Percentiles rank a stretch among this genome's conserved stretches.
Evolutionary conservation across 2,113 vertebrate genomes (phyloP).

Genomic region (Pluvianellus socialis): DNA sequence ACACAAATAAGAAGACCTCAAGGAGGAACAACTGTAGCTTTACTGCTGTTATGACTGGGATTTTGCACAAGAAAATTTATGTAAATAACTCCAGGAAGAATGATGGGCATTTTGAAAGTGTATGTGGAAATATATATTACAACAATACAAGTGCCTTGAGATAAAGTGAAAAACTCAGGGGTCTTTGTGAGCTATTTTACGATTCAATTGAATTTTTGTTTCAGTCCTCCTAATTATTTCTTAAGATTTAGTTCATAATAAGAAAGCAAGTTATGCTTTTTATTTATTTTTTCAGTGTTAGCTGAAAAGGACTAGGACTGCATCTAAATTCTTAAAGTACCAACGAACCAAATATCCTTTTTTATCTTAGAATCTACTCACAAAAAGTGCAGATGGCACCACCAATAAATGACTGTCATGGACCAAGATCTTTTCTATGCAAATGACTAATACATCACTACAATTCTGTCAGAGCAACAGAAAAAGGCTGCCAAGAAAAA

Average conservation of each 20-base stretch:
- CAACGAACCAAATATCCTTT: conserved; percentile 62
- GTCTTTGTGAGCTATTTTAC: background rate
- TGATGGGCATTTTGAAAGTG: conserved; percentile 4
- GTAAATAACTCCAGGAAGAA: background rate
- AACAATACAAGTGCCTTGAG: background rate
- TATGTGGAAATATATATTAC: background rate
- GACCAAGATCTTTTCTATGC: conserved; percentile 78
- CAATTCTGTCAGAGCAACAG: conserved; percentile 74
- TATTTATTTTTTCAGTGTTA: conserved; percentile 61
- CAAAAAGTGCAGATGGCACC: conserved; percentile 79
- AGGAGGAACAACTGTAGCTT: background rate
- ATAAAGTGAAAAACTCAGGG: background rate
- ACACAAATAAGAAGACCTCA: background rate
- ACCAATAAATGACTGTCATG: conserved; percentile 80
- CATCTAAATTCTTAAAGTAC: conserved; percentile 68
- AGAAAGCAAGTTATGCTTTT: background rate
- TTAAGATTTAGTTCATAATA: conserved; percentile 41
- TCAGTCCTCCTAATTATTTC: conserved; percentile 54
- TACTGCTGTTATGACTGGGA: background rate
- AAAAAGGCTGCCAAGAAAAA: conserved; percentile 75
- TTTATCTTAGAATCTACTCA: conserved; percentile 71
- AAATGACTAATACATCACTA: conserved; percentile 80
- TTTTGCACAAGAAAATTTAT: background rate
- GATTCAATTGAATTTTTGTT: conserved; percentile 9
- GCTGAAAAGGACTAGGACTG: conserved; percentile 63